Percentiles rank a stretch among this genome's conserved stretches.
Evolutionary conservation across 2,113 vertebrate genomes (phyloP).

Genomic region (Mesocricetus auratus): DNA sequence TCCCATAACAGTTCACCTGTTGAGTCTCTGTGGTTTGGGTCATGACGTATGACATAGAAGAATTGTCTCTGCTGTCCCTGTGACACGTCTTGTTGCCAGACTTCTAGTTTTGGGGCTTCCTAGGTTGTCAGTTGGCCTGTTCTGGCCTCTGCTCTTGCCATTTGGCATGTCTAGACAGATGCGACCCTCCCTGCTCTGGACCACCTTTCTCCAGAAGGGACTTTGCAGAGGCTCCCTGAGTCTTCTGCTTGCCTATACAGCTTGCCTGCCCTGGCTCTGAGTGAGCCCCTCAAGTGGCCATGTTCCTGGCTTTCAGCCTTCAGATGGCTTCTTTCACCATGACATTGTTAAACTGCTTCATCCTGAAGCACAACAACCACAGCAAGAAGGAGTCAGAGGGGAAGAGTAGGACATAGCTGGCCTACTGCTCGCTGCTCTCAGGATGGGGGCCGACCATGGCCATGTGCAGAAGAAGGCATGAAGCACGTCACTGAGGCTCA

Average conservation of each 20-base stretch:
- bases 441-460: neutral
- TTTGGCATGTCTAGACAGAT: neutral
- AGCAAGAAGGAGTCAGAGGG: neutral
- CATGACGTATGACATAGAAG: neutral
- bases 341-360: neutral
- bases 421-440: neutral
- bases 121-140: neutral
- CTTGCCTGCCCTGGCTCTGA: neutral
- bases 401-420: neutral
- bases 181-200: neutral
- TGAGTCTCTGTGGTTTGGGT: neutral
- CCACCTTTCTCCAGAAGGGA: neutral
- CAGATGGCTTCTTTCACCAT: fast-evolving
- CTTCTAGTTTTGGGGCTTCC: neutral
- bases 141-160: neutral
- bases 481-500: neutral
- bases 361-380: neutral
- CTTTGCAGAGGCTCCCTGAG: neutral
- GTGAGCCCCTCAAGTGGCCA: neutral
- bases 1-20: neutral
- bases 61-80: neutral
- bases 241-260: neutral
- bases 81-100: neutral
- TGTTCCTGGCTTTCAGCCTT: neutral
- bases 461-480: neutral